These are phyloP conservation scores for Axis porcinus DNA, from an alignment of 2,113 vertebrate genomes.

Conservation along the genomic window DNA sequence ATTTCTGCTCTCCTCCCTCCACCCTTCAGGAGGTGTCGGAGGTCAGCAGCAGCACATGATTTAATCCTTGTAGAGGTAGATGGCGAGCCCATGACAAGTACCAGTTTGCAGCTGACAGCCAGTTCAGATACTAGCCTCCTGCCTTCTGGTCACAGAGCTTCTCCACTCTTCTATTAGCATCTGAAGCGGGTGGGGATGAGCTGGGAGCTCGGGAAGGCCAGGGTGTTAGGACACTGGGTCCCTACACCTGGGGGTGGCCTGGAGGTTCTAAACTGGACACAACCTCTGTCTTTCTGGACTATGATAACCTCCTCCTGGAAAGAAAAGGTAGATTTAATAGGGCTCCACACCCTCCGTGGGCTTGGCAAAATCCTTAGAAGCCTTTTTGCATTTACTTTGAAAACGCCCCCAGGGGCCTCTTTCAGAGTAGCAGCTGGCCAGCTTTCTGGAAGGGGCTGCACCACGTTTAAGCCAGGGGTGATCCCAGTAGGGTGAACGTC, in stretches of 20 bases:
- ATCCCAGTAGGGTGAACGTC: accelerated
- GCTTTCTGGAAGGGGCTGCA: background rate
- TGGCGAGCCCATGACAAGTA: background rate
- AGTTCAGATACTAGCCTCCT: background rate
- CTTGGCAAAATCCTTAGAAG: background rate
- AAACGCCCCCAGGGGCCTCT: accelerated
- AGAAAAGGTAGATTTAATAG: background rate
- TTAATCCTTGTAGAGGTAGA: background rate
- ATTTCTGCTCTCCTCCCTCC: background rate
- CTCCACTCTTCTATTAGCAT: background rate
- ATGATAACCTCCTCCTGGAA: background rate
- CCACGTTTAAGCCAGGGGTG: background rate
- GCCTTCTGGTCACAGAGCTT: background rate
- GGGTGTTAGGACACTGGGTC: no score
- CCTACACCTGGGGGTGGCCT: accelerated
- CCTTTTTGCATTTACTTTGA: background rate
- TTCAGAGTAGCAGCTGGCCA: accelerated
- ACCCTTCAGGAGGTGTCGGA: background rate
- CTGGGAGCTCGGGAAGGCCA: no score
- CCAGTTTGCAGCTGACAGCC: background rate
- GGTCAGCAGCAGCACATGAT: background rate
- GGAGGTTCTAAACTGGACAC: no score
- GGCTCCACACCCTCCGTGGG: no score
- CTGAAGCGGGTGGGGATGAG: background rate
- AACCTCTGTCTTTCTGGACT: background rate